Base-by-base conservation (phyloP, 2,113 vertebrate species). In the Notothenia coriiceps region DNA sequence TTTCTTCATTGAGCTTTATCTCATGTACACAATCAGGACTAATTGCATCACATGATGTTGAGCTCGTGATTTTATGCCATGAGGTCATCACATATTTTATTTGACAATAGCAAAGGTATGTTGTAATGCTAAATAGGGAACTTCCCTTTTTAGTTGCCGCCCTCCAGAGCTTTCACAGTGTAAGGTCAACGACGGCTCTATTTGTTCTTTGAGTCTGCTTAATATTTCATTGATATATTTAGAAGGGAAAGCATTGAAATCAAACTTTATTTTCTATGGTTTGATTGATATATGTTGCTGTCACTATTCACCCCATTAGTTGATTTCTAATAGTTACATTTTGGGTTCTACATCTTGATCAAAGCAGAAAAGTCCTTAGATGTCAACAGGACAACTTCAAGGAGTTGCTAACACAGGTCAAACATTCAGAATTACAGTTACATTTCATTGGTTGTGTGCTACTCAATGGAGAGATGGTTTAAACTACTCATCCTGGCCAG, bases 401-500 rank as follows among this genome's bases (percentile, higher is more conserved):
- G 1, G 6, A 29, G 6, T 18, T 18, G 9, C 14, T 1, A 66
- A 43, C 10, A 6, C 5, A 1, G 9, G 7, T 70, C 25, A 35
- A 40, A 79, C 33, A 7, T 10, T 68, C 35, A 35, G 10, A 74
- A 14, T 7, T 5, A 22, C 10, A 17, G 43, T 40, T 40, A 40
- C 35, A 40, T 40, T 8, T 6, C 6, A 40, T 40, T 40, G 35
- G 7, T 18, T 4, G 5, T n/a, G 8, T 33, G 14, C 15, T 64
- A 3, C 6, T 56, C 2, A 17, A 35, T 6, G 6, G 14, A 12
- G 4, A 0, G 1, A 2, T 9, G 0, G 5, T n/a, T 43, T 77
- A 22, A 20, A 74, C 18, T 74, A n/a, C 22, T 9, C 59, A 2
- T 54, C 10, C 2, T 20, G 0, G 20, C 80, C 93, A 92, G 80